A percentile compares a stretch with the other conserved stretches of the same genome.
phyloP scores from a whole-genome alignment of 2,113 vertebrate species.

The Speoplatyrhinus poulsoni region DNA sequence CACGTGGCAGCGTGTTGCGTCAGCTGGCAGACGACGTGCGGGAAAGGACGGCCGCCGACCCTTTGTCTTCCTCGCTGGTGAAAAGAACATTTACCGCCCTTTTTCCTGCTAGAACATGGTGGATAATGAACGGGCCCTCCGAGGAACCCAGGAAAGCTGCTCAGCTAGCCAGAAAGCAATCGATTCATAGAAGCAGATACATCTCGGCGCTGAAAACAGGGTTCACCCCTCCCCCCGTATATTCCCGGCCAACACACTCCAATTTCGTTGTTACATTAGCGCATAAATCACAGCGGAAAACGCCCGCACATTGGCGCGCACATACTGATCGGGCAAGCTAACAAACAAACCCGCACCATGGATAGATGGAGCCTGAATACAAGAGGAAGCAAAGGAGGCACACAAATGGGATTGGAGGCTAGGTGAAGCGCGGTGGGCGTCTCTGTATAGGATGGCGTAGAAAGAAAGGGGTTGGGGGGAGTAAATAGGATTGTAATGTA shows the following conservation, averaged over 20 bases:
- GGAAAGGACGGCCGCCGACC: conserved; percentile 14
- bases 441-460: conserved; percentile 75
- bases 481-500: conserved; percentile 79
- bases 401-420: conserved; percentile 69
- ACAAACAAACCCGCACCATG: conserved; percentile 62
- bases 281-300: conserved; percentile 47
- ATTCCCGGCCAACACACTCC: conserved; percentile 51
- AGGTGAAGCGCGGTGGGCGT: conserved; percentile 47
- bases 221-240: conserved; percentile 23
- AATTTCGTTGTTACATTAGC: conserved; percentile 64
- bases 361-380: conserved; percentile 72
- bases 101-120: neutral
- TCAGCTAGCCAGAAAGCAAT: conserved; percentile 24
- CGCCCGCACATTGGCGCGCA: conserved; percentile 33
- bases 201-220: conserved; percentile 27
- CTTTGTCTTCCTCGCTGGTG: neutral
- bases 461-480: conserved; percentile 52
- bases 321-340: conserved; percentile 8
- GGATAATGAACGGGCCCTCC: conserved; percentile 12
- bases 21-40: conserved; percentile 34
- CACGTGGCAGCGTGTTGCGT: conserved; percentile 47
- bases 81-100: conserved; percentile 7
- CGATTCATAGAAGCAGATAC: conserved; percentile 46
- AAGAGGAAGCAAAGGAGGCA: conserved; percentile 59
- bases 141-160: conserved; percentile 11